Evolutionary conservation across 2,888 invertebrate genomes (phyloP), one percentile per base, ranked within the genome.

Genomic region (Lithodes maja): DNA sequence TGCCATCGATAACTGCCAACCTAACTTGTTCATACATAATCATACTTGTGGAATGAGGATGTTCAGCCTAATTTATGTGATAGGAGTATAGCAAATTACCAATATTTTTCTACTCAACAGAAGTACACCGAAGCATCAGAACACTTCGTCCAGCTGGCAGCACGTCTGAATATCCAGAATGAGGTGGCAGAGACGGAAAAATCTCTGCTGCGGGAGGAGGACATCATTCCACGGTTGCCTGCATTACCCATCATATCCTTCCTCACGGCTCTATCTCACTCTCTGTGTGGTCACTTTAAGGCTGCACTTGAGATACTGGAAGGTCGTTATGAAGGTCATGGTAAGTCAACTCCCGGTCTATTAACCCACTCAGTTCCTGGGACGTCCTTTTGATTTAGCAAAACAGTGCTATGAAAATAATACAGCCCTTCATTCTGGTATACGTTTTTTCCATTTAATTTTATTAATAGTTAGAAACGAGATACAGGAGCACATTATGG

Each of bases 251-350:
- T 50, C 17, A 15, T 85, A n/a, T 2, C 49, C 2, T 33, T 80
- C 17, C 17, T 85, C 33, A 80, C 85, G 33, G 85, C 80, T n/a
- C 50, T 85, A 68, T 69, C 85, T 52, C 80, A 80, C 61, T 33
- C 33, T 3, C 15, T n/a, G 2, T n/a, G 2, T 17, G 54, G 49
- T 54, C 53, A 80, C 53, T 17, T 53, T 55, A 17, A 80, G 33
- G 54, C 52, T 80, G 55, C 17, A 1, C 17, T 55, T 33, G 54
- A 52, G 17, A 7, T 54, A 5, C 55, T 80, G 75, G 3, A 3
- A 85, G 75, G 84, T 77, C 49, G 61, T 7, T 12, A 7, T 61
- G 61, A 61, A 61, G 61, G 12, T 61, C 12, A 61, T 61, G 5
- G 61, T 61, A 12, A 7, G 5, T 61, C 12, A 7, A 12, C 61